phyloP scores from a whole-genome alignment of 2,888 invertebrate genomes.

The Stictocephala bisonia region DNA sequence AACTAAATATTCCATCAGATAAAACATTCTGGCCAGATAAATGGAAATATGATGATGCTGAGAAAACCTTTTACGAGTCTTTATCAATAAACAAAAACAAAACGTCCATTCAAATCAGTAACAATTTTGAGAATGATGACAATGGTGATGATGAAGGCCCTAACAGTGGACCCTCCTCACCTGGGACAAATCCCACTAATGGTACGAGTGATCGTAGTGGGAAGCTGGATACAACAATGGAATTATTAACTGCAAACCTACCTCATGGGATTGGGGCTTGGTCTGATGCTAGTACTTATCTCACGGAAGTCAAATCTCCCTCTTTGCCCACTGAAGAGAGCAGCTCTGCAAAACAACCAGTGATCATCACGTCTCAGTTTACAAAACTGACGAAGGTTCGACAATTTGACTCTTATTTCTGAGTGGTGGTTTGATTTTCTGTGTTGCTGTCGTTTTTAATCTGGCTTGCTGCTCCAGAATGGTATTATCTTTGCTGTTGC shows the following conservation, averaged over 20 bases:
- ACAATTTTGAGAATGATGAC: slow-evolving; percentile 24
- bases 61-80: slow-evolving; percentile 37
- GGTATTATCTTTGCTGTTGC: slow-evolving; percentile 20
- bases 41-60: slow-evolving; percentile 53
- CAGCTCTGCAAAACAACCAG: slow-evolving; percentile 2
- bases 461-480: slow-evolving; percentile 41
- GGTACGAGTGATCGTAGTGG: slow-evolving; percentile 36
- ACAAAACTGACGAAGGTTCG: slow-evolving; percentile 48
- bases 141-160: slow-evolving; percentile 52
- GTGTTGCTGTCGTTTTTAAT: slow-evolving; percentile 45
- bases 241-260: slow-evolving; percentile 73
- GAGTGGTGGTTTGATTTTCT: slow-evolving; percentile 50
- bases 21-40: slow-evolving; percentile 52
- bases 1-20: slow-evolving; percentile 35
- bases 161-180: slow-evolving; percentile 48
- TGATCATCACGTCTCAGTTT: slow-evolving; percentile 45
- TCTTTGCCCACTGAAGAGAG: slow-evolving; percentile 9
- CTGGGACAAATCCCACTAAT: slow-evolving; percentile 45
- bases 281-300: slow-evolving; percentile 83
- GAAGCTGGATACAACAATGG: background rate
- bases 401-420: slow-evolving; percentile 38
- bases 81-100: background rate
- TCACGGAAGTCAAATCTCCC: slow-evolving; percentile 61
- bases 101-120: background rate
- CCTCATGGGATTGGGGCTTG: slow-evolving; percentile 85